Conservation (phyloP, 2,113 vertebrate genomes). For the Cathartes aura region DNA sequence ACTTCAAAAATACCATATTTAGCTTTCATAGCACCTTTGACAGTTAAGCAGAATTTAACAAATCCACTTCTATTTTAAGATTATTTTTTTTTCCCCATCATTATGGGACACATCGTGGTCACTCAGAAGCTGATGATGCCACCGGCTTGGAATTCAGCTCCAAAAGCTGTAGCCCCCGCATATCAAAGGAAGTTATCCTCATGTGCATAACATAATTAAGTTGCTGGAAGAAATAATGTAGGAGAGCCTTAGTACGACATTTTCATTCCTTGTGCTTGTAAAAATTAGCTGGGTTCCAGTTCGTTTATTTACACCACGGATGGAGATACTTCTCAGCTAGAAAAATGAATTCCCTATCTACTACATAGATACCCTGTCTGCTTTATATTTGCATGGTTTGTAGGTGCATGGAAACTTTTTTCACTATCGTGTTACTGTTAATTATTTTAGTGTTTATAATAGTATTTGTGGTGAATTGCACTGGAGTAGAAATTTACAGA, state of each 20-base stretch:
- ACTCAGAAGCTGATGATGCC: conserved; percentile 3
- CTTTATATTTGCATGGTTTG: not conserved
- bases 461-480: not conserved
- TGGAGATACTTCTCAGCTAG: not conserved
- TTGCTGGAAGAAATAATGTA: not conserved
- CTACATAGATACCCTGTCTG: not conserved
- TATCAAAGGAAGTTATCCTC: not conserved
- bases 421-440: not conserved
- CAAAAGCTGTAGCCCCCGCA: not conserved
- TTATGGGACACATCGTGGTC: not conserved
- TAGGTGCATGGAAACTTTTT: not conserved
- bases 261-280: not conserved
- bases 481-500: not conserved
- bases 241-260: not conserved
- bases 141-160: not conserved
- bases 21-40: not conserved
- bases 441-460: not conserved
- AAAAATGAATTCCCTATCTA: not conserved
- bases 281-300: not conserved
- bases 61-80: not conserved
- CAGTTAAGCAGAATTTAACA: not conserved
- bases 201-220: not conserved
- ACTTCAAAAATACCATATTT: not conserved
- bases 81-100: not conserved
- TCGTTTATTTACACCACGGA: not conserved